Evolutionary conservation across 2,797 vertebrate genomes (phyloP).

Genomic region (Cossypha polioptera): DNA sequence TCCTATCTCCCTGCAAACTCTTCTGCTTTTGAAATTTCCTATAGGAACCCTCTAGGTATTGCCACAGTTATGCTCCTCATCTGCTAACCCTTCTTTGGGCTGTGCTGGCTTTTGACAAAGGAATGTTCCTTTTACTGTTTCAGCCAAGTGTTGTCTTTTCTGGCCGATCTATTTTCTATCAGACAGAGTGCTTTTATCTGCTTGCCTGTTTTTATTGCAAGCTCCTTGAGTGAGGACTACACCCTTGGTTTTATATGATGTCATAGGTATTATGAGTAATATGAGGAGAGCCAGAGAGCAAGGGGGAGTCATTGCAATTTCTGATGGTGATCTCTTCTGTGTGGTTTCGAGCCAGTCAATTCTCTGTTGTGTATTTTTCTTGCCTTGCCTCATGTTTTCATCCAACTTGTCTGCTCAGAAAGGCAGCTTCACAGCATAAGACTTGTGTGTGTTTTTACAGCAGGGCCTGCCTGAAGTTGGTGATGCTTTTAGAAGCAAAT

Average conservation of each 20-base stretch:
- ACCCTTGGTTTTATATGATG: not conserved
- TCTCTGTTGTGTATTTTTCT: not conserved
- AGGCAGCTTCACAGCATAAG: not conserved
- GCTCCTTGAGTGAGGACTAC: not conserved
- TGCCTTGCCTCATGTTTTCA: not conserved
- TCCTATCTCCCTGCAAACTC: not conserved
- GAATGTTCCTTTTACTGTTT: not conserved
- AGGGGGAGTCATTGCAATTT: not conserved
- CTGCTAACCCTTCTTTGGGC: not conserved
- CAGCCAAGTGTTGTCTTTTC: not conserved
- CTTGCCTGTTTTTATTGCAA: not conserved
- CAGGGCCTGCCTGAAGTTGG: not conserved
- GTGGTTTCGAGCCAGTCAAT: not conserved
- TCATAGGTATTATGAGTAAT: not conserved
- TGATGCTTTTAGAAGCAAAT: not conserved
- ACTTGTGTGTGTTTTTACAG: not conserved
- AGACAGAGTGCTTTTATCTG: not conserved
- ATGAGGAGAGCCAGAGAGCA: not conserved
- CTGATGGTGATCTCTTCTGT: not conserved
- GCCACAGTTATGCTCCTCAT: not conserved
- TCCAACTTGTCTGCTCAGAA: not conserved
- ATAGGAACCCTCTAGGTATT: not conserved
- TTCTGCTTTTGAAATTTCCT: not conserved
- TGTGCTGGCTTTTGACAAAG: not conserved
- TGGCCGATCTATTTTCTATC: not conserved